Percentiles rank a stretch among this genome's conserved stretches.
These are phyloP conservation scores for Tipula lateralis DNA, from an alignment of 2,888 invertebrate species.

Conservation along the genomic window DNA sequence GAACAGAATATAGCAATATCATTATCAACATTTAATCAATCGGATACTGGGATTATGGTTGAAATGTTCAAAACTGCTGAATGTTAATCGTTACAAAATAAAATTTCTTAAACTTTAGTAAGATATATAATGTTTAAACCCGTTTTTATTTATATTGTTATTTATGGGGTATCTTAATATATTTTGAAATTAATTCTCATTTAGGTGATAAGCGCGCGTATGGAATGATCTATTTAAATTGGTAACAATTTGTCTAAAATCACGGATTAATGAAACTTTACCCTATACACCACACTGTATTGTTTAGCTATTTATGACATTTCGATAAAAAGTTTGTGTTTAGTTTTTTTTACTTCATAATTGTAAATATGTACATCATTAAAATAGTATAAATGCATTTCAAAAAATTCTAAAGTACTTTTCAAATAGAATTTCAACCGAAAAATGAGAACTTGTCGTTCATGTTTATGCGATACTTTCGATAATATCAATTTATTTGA, in stretches of 20 bases:
- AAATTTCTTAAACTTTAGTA: background rate
- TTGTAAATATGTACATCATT: background rate
- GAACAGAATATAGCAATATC: background rate
- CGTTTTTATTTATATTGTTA: too few species aligned
- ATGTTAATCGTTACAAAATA: background rate
- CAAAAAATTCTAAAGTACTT: background rate
- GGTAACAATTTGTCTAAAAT: too few species aligned
- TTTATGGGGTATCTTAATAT: too few species aligned
- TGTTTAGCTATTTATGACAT: background rate
- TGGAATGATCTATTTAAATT: too few species aligned
- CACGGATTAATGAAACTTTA: too few species aligned
- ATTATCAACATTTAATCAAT: background rate
- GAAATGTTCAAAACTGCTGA: background rate
- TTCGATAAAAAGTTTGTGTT: background rate
- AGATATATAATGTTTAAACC: too few species aligned
- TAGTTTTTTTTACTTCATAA: background rate
- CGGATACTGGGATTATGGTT: background rate
- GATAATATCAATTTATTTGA: conserved; percentile 26
- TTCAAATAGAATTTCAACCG: background rate
- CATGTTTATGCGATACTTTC: background rate
- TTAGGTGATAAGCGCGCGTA: too few species aligned
- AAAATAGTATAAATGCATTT: background rate
- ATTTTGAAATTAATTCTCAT: too few species aligned
- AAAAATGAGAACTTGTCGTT: conserved; percentile 9
- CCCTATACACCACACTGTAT: background rate